Evolutionary conservation across 2,888 invertebrate species (phyloP), one percentile per base, ranked within the genome.

Genomic region (Trachelus stipa): DNA sequence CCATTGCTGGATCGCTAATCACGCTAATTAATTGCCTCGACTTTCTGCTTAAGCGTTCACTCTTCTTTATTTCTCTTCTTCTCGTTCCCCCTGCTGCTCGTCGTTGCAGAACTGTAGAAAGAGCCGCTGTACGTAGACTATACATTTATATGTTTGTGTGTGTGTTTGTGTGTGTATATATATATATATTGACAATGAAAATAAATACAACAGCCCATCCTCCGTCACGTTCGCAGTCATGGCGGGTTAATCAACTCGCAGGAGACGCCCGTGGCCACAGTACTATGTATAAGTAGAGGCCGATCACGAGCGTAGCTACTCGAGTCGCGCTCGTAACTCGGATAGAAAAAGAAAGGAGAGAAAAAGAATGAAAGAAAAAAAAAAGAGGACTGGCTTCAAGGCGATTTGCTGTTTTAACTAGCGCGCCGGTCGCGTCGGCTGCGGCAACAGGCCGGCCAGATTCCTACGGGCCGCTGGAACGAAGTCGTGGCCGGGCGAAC

Each of bases 401-500:
- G 76, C 79, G 74, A 74, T 77, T 76, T 69, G 79, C 79, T 79
- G 76, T 79, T 76, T 76, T 77, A 79, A 77, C 76, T 74, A 77
- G 73, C 74, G 69, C 69, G 35, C 56, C 73, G 77, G 30, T 33
- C 33, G 71, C 71, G 40, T 40, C 40, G 40, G 6, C 40, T 23
- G 23, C 40, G 56, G 56, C 71, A 33, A 31, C 71, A 31, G 71
- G 31, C 71, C 31, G 71, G 30, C 23, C 33, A 34, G 71, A 71
- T 71, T 71, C 71, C 71, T 71, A 71, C 56, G 56, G 56, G 56
- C 56, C 23, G 56, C 56, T 56, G 23, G 56, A 56, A 56, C 56
- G 56, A 56, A 56, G 56, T 56, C 56, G 56, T 56, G 56, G 56
- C 56, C 56, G 56, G 56, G 56, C 56, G 56, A 23, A 56, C 56